Base-by-base conservation (phyloP, 2,888 invertebrate species). In the Eristalinus aeneus region DNA sequence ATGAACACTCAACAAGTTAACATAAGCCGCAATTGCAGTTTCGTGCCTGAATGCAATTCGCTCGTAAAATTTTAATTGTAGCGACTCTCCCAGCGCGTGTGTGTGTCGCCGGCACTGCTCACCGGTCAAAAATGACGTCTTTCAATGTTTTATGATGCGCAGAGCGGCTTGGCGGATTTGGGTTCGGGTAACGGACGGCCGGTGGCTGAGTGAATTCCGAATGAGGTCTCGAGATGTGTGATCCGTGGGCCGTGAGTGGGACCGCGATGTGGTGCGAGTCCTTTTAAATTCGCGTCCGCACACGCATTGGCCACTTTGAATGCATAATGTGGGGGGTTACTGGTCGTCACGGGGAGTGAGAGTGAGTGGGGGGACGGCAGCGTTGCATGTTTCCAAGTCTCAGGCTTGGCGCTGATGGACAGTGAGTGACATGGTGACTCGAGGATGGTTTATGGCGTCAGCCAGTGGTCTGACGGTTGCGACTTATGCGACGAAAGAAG, bases 1-100 rank as follows among this genome's bases (percentile, higher is more conserved):
- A 82, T 82, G 71, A 82, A 71, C 65, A 39, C 22, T 82, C 65
- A 77, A 77, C 81, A 77, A 82, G 81, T 81, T 76, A 72, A 76
- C 76, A 67, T 77, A 76, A 65, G 65, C 22, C 60, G 60, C 71
- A 27, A 46, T 64, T 31, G 53, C 23, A 22, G 10, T 64, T 60
- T 53, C 27, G 27, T 75, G 75, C 60, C 67, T 32, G 27, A 54
- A 56, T 82, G 76, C 65, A 77, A 32, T 67, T 77, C 72, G 9
- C 11, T 54, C 65, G 61, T 77, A 77, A 82, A 76, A 82, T 67
- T 82, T 82, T 77, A 77, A 82, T 77, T 77, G 61, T 67, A n/a
- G 46, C 46, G 46, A 46, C 46, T n/a, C 16, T 16, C 16, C 46
- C 46, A 39, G 39, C 2, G 11, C 39, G 3, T 2, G 1, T n/a